Base-by-base conservation (phyloP, 2,888 invertebrate species). In the Sminthurides aquaticus region DNA sequence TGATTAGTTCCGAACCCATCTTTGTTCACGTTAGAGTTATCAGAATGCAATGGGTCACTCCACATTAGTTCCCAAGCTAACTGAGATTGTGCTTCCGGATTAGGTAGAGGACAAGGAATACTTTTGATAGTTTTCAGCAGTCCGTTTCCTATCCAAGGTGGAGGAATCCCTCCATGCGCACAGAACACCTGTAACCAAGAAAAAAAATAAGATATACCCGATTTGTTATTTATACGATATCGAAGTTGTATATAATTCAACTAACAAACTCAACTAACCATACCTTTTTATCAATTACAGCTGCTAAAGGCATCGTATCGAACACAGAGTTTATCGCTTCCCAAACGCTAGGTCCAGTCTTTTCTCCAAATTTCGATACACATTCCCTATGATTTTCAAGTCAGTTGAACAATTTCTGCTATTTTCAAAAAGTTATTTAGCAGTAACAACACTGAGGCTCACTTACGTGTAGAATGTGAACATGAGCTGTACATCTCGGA, bases 11-110 rank as follows among this genome's bases (percentile, higher is more conserved):
- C 84, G 79, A 88, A 89, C 0, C 88, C 89, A 69, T 85, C 84
- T 76, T 84, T 62, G 15, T 60, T 57, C 5, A 22, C 22, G 5
- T 52, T 52, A 15, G 52, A 52, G 20, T 20, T 52, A 5, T 52
- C 52, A 52, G 52, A 8, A 5, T 52, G 52, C 5, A 20, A 5
- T 15, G 52, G 52, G 76, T 89, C 89, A 77, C 87, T 89, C 89
- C 89, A 89, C 79, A 89, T 81, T 25, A 89, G 79, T 75, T 89
- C 88, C 89, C 89, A 89, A 1, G 88, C 88, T 62, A 88, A 78
- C n/a, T 84, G 81, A 77, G 86, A 86, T 76, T 87, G 85, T 49
- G 81, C 80, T 56, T 87, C 86, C 0, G 88, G 88, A 64, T 84
- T 82, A 26, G 80, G 77, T 49, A 89, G 79, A 0, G 87, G 86